phyloP scores from a whole-genome alignment of 1,140 invertebrate genomes.

The Listronotus oregonensis region DNA sequence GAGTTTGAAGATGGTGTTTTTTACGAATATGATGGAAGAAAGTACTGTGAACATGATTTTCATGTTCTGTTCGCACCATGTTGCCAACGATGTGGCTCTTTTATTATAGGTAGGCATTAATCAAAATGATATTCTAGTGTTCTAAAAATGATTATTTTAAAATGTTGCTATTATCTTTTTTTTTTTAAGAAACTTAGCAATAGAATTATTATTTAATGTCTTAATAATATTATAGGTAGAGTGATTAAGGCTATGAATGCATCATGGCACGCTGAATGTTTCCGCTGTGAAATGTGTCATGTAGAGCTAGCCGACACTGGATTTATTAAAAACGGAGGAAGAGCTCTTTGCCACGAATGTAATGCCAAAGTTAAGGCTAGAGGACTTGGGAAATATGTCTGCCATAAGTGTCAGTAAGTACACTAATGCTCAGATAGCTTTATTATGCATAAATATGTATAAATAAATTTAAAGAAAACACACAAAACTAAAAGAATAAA shows the following conservation, averaged over 20 bases:
- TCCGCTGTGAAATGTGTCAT: slow-evolving; percentile 92
- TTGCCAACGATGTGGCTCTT: slow-evolving; percentile 95
- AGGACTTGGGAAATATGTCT: slow-evolving; percentile 95
- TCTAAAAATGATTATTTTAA: no score
- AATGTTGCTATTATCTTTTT: no score
- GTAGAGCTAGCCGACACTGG: slow-evolving; percentile 93
- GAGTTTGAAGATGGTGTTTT: slow-evolving; percentile 98
- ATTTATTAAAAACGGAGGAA: slow-evolving; percentile 92
- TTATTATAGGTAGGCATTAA: slow-evolving; percentile 78
- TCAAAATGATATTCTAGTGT: neutral
- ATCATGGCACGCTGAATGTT: slow-evolving; percentile 98
- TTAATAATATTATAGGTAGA: slow-evolving; percentile 12
- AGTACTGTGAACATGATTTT: slow-evolving; percentile 99
- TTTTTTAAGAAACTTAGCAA: no score
- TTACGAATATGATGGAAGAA: slow-evolving; percentile 98
- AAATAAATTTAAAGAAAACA: no score
- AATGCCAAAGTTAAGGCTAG: slow-evolving; percentile 95
- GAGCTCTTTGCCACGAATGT: slow-evolving; percentile 96
- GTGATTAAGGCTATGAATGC: slow-evolving; percentile 99
- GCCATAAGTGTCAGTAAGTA: slow-evolving; percentile 97
- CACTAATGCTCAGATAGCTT: neutral
- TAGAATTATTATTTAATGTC: no score
- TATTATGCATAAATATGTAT: neutral
- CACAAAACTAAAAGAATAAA: no score
- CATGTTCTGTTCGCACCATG: slow-evolving; percentile 98